Base-by-base conservation (phyloP, 1,140 invertebrate species). In the Epicauta chinensis region DNA sequence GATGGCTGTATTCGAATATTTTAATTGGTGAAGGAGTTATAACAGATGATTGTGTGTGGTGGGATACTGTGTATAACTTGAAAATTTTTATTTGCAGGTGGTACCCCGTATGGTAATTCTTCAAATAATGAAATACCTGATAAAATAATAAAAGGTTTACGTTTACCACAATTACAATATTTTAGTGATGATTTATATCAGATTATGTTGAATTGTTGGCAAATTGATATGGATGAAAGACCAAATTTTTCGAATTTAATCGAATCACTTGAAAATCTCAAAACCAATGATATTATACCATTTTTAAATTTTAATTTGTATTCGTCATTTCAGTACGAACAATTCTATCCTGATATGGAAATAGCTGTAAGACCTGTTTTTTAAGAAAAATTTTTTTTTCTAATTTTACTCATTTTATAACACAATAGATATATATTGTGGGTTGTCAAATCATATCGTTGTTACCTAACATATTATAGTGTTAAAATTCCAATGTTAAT, bases 121-220 rank as follows among this genome's bases (percentile, higher is more conserved):
- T 69, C 75, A 11, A 81, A 75, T 39, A 81, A 79, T 50, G 87
- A 91, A 56, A 77, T 93, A 0, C 75, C 82, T 5, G 75, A 80
- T 6, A 75, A 84, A 40, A 71, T 93, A 3, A 71, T 80, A 17
- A 75, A 76, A 58, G 87, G 87, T 1, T 71, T 83, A 46, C 73
- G 87, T 17, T 81, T 89, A 1, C 76, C 80, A 2, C 88, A 90
- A 61, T 74, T 88, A 0, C 74, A 77, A 16, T 84, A 84, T 61
- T 78, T 87, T 23, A 80, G 78, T 34, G 84, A 89, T 65, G 82
- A 87, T 51, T 69, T 91, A 15, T 91, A 91, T 66, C 88, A 91
- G 68, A 70, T 91, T 36, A 86, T 91, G 73, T 71, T 85, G 3
- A 84, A 89, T 54, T 92, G 89, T 63, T 93, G 89, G 89, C 84